Base-by-base conservation (phyloP, 2,113 vertebrate genomes). In the Lates calcarifer region DNA sequence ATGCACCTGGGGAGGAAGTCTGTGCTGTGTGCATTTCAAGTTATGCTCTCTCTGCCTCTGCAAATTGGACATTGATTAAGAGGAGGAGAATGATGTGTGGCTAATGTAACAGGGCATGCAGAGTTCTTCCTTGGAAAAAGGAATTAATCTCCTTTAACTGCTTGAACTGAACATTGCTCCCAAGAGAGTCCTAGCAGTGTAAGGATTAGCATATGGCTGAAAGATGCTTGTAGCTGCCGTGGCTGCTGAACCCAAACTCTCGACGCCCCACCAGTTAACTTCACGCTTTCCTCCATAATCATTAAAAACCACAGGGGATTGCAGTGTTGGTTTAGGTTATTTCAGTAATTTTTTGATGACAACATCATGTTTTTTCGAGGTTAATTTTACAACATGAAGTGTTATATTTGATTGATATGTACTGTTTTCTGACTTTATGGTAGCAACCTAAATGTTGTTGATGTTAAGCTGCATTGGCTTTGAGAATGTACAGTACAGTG, bases 1-100 rank as follows among this genome's bases (percentile, higher is more conserved):
- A 45, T 69, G 28, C 75, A 56, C 53, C 47, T 6, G 47, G 67
- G 45, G 26, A 70, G 45, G 26, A 72, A 63, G 64, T 79, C 55
- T 81, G 33, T 31, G 53, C 66, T 18, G 17, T 51, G n/a, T 82
- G 81, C 67, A 85, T 74, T 80, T 74, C 53, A 81, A 81, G 56
- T 88, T 77, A 51, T 41, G 55, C 56, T 72, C 55, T 58, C 67
- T 63, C 61, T 81, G 74, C 77, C 57, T 84, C 65, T 76, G 60
- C 61, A 89, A 92, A 90, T 86, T 85, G 76, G 86, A 87, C 86
- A 84, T 89, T 90, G 88, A 92, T 93, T 87, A 91, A 93, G 76
- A 81, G 71, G 61, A 75, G 67, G 37, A 43, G 60, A 83, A 70
- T 28, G 60, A 63, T 65, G 70, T 84, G 81, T 0, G 35, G 66